A percentile compares a stretch with the other conserved stretches of the same genome.
Conservation (phyloP, 2,888 invertebrate species). For the Lasioglossum leucozonium region DNA sequence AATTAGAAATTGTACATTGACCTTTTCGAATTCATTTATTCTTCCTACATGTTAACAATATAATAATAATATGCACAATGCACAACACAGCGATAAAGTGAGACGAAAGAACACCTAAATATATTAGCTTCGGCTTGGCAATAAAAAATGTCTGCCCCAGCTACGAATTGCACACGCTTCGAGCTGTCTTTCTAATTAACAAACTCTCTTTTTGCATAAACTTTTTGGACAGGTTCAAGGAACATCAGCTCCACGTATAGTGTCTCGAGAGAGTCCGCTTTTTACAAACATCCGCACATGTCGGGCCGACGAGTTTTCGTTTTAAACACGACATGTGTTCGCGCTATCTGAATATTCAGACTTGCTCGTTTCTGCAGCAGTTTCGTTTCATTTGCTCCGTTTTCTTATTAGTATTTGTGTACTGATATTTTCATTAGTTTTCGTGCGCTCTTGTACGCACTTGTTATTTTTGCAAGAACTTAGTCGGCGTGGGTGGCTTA, state of each 20-base stretch:
- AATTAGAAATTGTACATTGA: neutral
- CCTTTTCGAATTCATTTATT: neutral
- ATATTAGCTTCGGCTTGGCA: neutral
- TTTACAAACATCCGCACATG: neutral
- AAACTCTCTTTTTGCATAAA: neutral
- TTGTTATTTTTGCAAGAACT: neutral
- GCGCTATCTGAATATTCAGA: slow-evolving; percentile 4
- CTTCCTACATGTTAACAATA: neutral
- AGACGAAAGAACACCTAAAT: neutral
- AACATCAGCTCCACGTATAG: neutral
- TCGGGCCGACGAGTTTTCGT: neutral
- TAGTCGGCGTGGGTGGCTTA: neutral
- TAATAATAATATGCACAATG: neutral
- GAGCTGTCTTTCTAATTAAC: neutral
- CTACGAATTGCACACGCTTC: neutral
- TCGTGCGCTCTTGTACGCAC: neutral
- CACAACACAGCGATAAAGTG: neutral
- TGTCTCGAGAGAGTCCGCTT: neutral
- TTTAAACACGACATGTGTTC: neutral
- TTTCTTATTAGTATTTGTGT: neutral
- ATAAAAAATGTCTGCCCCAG: neutral
- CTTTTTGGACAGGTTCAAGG: neutral
- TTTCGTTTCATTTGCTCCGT: slow-evolving; percentile 3
- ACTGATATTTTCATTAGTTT: neutral
- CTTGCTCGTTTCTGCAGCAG: neutral